Base-by-base conservation (phyloP, 2,888 invertebrate species). In the Polydrusus tereticollis region DNA sequence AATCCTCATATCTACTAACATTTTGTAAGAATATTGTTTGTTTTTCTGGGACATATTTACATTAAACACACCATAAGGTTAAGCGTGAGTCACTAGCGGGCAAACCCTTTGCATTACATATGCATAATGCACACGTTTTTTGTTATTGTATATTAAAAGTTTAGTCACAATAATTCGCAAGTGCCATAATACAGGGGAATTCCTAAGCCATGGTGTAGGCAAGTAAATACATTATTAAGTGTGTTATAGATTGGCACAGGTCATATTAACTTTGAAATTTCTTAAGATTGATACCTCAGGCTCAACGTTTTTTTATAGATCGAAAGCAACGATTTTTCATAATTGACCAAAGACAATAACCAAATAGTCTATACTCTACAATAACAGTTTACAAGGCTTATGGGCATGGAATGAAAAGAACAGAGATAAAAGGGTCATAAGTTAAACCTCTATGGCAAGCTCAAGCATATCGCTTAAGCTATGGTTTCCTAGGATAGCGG, bases 21-120 rank as follows among this genome's bases (percentile, higher is more conserved):
- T 59, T 66, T 67, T 38, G n/a, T 26, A 50, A 21, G 50, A 68
- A 66, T 20, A 66, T 38, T 57, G 45, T 47, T 66, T 57, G 58
- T 57, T 66, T 66, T 68, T 68, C 68, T 68, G 23, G 60, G 60
- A 43, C 60, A 33, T 29, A 68, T 68, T 68, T 68, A 52, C 68
- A 68, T 68, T 60, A 47, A 36, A 16, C 18, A 38, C 20, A 47
- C 41, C 18, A 14, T 68, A 68, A 68, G 60, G 68, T 62, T 68
- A 68, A 47, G 18, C 4, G 12, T 68, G 68, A 68, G 38, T 68
- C 68, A 66, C 38, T 43, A 7, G 21, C 47, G 38, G 41, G 16
- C 52, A 59, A 68, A 20, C 59, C 58, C 58, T 68, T 21, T 68
- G 8, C 16, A 66, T 58, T 58, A 38, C 18, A 26, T 20, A 68